phyloP scores from a whole-genome alignment of 2,113 vertebrate species.

The Jacana jacana region DNA sequence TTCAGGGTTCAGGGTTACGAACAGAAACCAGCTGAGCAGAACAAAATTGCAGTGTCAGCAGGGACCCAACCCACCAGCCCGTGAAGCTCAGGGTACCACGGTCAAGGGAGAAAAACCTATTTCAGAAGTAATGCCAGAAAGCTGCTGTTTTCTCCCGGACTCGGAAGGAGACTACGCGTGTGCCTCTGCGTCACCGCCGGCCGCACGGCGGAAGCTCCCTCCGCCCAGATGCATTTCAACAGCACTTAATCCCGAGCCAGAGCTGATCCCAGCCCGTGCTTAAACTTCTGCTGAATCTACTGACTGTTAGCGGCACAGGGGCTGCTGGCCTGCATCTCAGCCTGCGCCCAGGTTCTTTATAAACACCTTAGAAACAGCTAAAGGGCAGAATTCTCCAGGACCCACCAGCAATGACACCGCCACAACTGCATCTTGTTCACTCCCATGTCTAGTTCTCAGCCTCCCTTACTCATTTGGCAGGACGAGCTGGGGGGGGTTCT shows the following conservation, averaged over 20 bases:
- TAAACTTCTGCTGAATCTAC: neutral
- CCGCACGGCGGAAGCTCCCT: accelerated
- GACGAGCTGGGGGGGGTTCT: neutral
- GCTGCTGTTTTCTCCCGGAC: neutral
- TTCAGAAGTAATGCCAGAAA: neutral
- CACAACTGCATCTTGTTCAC: neutral
- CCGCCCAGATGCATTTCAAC: no score
- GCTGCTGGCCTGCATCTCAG: neutral
- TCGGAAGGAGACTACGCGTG: neutral
- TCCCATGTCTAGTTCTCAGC: neutral
- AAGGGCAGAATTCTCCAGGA: neutral
- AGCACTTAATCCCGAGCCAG: no score
- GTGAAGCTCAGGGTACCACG: neutral
- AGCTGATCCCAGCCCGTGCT: neutral
- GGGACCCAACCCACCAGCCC: neutral
- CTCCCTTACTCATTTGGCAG: neutral
- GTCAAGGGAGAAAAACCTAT: neutral
- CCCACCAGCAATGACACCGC: neutral
- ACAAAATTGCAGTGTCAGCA: accelerated
- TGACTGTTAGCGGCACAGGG: accelerated
- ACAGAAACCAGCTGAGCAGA: neutral
- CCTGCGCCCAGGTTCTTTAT: neutral
- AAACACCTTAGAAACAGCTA: neutral
- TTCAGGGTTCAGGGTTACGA: neutral
- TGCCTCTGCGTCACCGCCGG: neutral